Evolutionary conservation across 2,888 invertebrate genomes (phyloP), one percentile per base, ranked within the genome.

Genomic region (Rugalucina vietnamica): DNA sequence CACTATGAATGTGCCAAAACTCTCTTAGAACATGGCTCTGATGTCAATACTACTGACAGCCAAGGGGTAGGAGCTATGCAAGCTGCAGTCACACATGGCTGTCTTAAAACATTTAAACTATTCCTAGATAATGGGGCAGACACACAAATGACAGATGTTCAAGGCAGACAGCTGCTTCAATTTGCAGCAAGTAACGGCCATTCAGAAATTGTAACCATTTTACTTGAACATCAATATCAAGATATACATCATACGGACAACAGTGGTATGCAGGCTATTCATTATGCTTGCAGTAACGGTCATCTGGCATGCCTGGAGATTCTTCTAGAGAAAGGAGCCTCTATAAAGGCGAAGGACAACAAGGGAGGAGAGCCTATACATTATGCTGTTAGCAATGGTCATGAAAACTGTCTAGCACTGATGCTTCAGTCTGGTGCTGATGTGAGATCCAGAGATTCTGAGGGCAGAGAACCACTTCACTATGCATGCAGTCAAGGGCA

Each of bases 111-210:
- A 34, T 10, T 65, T 29, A 8, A 65, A 2, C 34, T 32, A 34
- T 65, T 65, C 32, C 34, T 34, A 29, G 65, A 65, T 1, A 2
- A 65, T 65, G 65, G 65, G 12, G 65, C 65, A 34, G 65, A 65
- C 21, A 32, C 34, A 65, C 34, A n/a, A n/a, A 29, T 65, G 1
- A 65, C 65, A 34, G 65, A 65, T 34, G 34, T 14, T 21, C 32
- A 65, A 21, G 29, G 24, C 32, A 21, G 65, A 34, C 65, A 65
- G 21, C 29, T 65, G 14, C 65, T 65, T 65, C 65, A 65, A 34
- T 65, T 65, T 65, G 65, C 65, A 34, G 65, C 65, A 34, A 65
- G 65, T 29, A 65, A 65, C 21, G 65, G 65, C 34, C 27, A 65
- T 34, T 34, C 34, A 21, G 65, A 65, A 21, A 21, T 2, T 24